Base-by-base conservation (phyloP, 2,888 invertebrate genomes). In the Melipona bicolor region DNA sequence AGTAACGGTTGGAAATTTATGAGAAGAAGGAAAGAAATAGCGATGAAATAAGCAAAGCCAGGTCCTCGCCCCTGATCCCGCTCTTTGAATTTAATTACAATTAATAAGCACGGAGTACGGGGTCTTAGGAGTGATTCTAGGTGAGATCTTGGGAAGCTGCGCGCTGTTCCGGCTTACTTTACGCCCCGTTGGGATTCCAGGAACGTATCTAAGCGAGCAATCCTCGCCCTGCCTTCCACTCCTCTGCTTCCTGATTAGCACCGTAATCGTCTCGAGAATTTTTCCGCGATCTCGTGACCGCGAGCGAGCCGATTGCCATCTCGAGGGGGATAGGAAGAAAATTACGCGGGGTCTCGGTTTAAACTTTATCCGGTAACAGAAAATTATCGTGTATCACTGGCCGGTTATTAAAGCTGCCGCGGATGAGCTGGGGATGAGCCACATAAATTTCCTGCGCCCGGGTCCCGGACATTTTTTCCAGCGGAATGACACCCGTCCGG, bases 41-140 rank as follows among this genome's bases (percentile, higher is more conserved):
- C 77, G 71, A 87, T 87, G 89, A 91, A 91, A 91, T 90, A 91
- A 88, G 87, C 87, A 86, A 88, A 91, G 89, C 88, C 90, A 75
- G 85, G 79, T 84, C 56, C 77, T 85, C n/a, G 83, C 87, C 88
- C 87, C 89, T 89, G 87, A 90, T 91, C 87, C 89, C 82, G 87
- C 87, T 88, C 88, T 89, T 86, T 89, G 91, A 92, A 92, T 92
- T 92, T 92, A 92, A 92, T 92, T 92, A 92, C 91, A 92, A 92
- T 92, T 92, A 92, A 91, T 92, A 92, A 92, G 90, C 91, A 89
- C 81, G 78, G 78, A 84, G 87, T 89, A 86, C 77, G 74, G 80
- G 88, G 88, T 89, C 86, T 87, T 89, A 88, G 89, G 81, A 86
- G 85, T 87, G 89, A 90, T 89, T 88, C 87, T 74, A 88, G 90